A percentile compares a stretch with the other conserved stretches of the same genome.
Conservation (phyloP, 2,113 vertebrate species). For the Scomber japonicus region DNA sequence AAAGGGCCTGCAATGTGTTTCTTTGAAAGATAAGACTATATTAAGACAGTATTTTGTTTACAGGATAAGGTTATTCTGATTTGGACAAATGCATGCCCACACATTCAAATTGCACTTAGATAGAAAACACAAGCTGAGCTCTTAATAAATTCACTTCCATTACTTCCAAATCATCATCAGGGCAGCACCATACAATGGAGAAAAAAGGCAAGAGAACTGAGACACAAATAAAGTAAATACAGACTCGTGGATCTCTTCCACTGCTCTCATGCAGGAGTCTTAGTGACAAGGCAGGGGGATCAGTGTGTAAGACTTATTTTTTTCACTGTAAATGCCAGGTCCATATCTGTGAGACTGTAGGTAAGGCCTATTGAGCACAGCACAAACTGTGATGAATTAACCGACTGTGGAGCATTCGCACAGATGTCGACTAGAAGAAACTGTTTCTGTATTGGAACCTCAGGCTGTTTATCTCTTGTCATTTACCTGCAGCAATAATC, state of each 20-base stretch:
- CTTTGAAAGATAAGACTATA: too few relatives aligned
- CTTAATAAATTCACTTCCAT: neutral
- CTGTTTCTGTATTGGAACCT: neutral
- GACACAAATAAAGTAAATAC: neutral
- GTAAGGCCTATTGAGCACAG: slow-evolving; percentile 20
- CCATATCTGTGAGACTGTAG: slow-evolving; percentile 16
- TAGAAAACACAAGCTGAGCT: neutral
- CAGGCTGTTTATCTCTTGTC: neutral
- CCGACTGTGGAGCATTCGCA: slow-evolving; percentile 16
- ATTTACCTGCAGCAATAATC: neutral
- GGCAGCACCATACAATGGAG: neutral
- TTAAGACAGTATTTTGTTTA: too few relatives aligned
- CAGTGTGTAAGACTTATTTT: slow-evolving; percentile 6
- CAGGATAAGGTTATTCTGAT: too few relatives aligned
- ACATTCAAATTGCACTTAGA: neutral
- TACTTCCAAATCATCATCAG: neutral
- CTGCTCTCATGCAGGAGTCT: neutral
- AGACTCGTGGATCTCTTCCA: neutral
- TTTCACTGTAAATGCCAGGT: slow-evolving; percentile 20
- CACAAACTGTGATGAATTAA: slow-evolving; percentile 27
- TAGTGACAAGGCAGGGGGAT: slow-evolving; percentile 16
- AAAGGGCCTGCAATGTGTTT: too few relatives aligned
- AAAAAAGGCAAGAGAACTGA: neutral
- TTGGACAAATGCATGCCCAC: neutral
- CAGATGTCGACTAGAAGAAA: neutral